These are phyloP conservation scores for Dissostichus mawsoni DNA, from an alignment of 2,113 vertebrate species.

Conservation along the genomic window DNA sequence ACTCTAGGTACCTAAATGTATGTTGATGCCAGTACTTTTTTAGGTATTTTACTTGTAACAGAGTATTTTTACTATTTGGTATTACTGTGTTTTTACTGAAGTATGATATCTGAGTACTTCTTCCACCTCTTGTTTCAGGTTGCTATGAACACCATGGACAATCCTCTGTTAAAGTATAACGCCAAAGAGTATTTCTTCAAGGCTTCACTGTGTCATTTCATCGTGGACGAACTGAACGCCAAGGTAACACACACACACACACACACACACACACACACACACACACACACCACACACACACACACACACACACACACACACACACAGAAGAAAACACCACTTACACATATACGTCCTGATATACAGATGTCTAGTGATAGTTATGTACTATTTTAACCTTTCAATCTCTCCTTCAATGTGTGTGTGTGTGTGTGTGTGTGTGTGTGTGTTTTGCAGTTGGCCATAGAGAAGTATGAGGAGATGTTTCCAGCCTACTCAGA, in stretches of 20 bases:
- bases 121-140: conserved; percentile 82
- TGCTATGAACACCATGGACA: conserved; percentile 97
- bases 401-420: too few species aligned
- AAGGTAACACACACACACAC: conserved; percentile 85
- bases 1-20: too few species aligned
- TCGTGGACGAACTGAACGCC: conserved; percentile 97
- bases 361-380: too few species aligned
- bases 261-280: neutral
- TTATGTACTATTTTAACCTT: too few species aligned
- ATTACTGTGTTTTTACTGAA: too few species aligned
- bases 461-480: conserved; percentile 93
- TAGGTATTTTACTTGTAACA: too few species aligned
- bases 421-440: neutral
- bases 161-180: conserved; percentile 96
- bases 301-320: neutral
- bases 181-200: conserved; percentile 99
- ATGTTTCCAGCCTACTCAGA: conserved; percentile 94
- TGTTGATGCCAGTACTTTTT: too few species aligned
- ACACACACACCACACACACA: neutral
- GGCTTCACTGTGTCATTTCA: conserved; percentile 97
- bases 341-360: neutral
- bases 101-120: too few species aligned
- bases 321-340: neutral
- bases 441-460: conserved; percentile 82
- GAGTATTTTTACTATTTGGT: too few species aligned